A percentile compares a stretch with the other conserved stretches of the same genome.
Conservation (phyloP, 2,888 invertebrate genomes). For the Zaprionus bogoriensis region DNA sequence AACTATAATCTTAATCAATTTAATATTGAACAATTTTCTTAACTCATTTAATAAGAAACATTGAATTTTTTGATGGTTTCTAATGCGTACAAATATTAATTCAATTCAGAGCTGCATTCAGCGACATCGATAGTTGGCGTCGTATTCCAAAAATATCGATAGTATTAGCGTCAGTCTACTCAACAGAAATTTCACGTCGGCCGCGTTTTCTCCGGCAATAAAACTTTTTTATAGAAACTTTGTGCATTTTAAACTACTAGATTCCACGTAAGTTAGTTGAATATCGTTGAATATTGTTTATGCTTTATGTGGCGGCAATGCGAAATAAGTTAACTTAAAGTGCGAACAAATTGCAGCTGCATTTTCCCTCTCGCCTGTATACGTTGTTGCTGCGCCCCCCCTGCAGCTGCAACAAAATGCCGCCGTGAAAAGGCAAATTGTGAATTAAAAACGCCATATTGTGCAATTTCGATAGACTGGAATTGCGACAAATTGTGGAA, state of each 20-base stretch:
- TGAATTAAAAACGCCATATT: constrained; percentile 71
- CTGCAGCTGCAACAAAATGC: constrained; percentile 57
- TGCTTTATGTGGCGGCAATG: neutral
- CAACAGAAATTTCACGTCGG: constrained; percentile 43
- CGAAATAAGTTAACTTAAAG: neutral
- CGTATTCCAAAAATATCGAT: constrained; percentile 29
- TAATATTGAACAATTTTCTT: neutral
- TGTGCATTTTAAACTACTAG: constrained; percentile 25
- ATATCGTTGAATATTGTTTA: neutral
- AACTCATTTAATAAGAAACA: neutral
- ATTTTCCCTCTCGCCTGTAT: constrained; percentile 12
- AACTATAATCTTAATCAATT: neutral
- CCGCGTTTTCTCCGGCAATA: constrained; percentile 53
- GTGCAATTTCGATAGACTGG: constrained; percentile 26
- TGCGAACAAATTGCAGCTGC: neutral
- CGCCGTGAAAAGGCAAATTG: constrained; percentile 40
- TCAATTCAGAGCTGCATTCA: constrained; percentile 14
- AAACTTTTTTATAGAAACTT: constrained; percentile 30
- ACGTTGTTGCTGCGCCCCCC: constrained; percentile 42
- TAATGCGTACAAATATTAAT: neutral
- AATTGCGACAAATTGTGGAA: neutral
- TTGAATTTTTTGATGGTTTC: neutral
- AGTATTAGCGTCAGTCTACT: constrained; percentile 47
- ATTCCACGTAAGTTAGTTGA: constrained; percentile 43
- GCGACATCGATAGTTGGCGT: neutral